A percentile compares a stretch with the other conserved stretches of the same genome.
Conservation (phyloP, 2,797 vertebrate genomes). For the Cirrhinus mrigala region DNA sequence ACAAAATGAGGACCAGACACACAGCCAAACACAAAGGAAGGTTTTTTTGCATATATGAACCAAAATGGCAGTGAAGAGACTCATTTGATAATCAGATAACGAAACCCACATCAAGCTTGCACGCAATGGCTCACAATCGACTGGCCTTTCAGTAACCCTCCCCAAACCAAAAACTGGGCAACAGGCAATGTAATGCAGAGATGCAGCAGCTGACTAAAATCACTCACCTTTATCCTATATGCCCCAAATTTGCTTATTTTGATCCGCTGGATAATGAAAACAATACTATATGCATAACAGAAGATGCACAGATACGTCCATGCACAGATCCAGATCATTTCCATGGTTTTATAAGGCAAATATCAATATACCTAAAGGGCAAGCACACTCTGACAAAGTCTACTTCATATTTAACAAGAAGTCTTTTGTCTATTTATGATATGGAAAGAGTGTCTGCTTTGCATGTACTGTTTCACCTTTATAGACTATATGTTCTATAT, state of each 20-base stretch:
- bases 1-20: conserved; percentile 55
- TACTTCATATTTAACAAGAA: conserved; percentile 7
- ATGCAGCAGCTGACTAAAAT: conserved; percentile 12
- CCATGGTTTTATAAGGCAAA: conserved; percentile 33
- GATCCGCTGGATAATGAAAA: conserved; percentile 50
- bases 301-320: conserved; percentile 21
- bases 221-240: conserved; percentile 29
- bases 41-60: conserved; percentile 82
- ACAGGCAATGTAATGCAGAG: conserved; percentile 19
- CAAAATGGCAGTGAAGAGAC: conserved; percentile 81
- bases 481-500: conserved; percentile 20
- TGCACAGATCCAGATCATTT: conserved; percentile 37
- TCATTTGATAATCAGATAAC: conserved; percentile 84
- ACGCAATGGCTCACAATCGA: conserved; percentile 70
- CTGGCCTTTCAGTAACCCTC: conserved; percentile 35
- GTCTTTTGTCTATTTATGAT: conserved; percentile 15
- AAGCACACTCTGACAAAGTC: conserved; percentile 16
- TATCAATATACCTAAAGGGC: conserved; percentile 14
- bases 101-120: conserved; percentile 68
- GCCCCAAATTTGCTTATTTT: conserved; percentile 57
- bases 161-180: conserved; percentile 22
- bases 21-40: conserved; percentile 67
- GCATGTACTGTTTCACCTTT: conserved; percentile 31
- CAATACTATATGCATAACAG: conserved; percentile 24
- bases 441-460: conserved; percentile 6